A percentile compares a stretch with the other conserved stretches of the same genome.
Evolutionary conservation across 2,888 invertebrate genomes (phyloP).

Genomic region (Calameuta pallipes): DNA sequence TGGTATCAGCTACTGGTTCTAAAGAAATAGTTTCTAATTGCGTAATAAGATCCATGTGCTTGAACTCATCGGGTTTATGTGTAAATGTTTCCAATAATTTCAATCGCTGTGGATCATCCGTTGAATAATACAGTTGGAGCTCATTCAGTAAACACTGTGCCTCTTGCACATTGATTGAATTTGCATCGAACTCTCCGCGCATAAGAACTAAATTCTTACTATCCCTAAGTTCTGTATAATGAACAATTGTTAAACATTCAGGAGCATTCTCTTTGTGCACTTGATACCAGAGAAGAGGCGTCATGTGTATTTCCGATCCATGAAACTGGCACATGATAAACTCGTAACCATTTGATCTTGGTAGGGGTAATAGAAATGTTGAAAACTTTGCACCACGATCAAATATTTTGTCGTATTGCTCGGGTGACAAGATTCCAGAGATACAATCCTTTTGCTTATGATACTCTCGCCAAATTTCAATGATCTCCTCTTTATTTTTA

Average conservation of each 20-base stretch:
- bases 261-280: slow-evolving; percentile 90
- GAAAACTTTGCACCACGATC: slow-evolving; percentile 72
- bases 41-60: slow-evolving; percentile 83
- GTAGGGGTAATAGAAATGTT: slow-evolving; percentile 83
- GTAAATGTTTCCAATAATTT: slow-evolving; percentile 78
- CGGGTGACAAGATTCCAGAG: slow-evolving; percentile 76
- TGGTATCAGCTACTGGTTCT: slow-evolving; percentile 6
- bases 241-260: slow-evolving; percentile 83
- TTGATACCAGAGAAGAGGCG: slow-evolving; percentile 87
- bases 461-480: slow-evolving; percentile 83
- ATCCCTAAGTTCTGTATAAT: slow-evolving; percentile 80
- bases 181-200: slow-evolving; percentile 87
- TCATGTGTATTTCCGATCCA: slow-evolving; percentile 82
- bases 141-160: slow-evolving; percentile 89
- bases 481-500: slow-evolving; percentile 78
- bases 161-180: slow-evolving; percentile 80
- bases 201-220: slow-evolving; percentile 83
- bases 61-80: slow-evolving; percentile 78
- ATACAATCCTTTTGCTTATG: slow-evolving; percentile 82
- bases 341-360: slow-evolving; percentile 86
- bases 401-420: slow-evolving; percentile 72
- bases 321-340: slow-evolving; percentile 84
- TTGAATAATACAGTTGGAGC: slow-evolving; percentile 84
- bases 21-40: slow-evolving; percentile 76
- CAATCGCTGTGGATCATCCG: slow-evolving; percentile 73